Base-by-base conservation (phyloP, 2,113 vertebrate genomes). In the Paramormyrops kingsleyae region DNA sequence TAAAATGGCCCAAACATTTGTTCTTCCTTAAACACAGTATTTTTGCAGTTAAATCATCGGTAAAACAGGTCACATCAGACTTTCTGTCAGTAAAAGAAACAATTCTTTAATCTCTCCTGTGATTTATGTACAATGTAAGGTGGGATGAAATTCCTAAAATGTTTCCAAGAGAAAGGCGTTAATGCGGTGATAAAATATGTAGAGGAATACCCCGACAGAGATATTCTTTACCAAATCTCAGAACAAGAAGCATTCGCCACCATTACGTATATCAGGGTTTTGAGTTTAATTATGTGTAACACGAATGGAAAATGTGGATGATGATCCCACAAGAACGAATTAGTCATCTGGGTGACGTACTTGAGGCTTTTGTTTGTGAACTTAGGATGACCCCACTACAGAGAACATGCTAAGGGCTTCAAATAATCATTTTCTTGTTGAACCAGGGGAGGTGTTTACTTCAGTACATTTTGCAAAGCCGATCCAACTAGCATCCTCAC, bases 171-270 rank as follows among this genome's bases (percentile, higher is more conserved):
- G 86, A 44, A 83, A 50, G n/a, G 39, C 70, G 47, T 74, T 77
- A 89, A 89, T 92, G 89, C 52, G 88, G 89, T 77, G 88, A 70
- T 42, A 59, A 89, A 35, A 84, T 89, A 59, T 53, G 84, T 35
- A 83, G 39, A 84, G 39, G 42, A 89, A n/a, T 27, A 24, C 39
- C 49, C n/a, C 35, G 8, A 85, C 17, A 4, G 89, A 9, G 56
- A 19, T 35, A 47, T 2, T 44, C 39, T 35, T 31, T 74, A 31
- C 66, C n/a, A 77, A 31, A 52, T 5, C 39, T 46, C 1, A 24
- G 31, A 83, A 24, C 10, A 53, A 50, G n/a, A 89, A 53, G 21
- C 44, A 84, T 47, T n/a, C 24, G 4, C 21, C 24, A 4, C 42
- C 9, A n/a, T 84, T 46, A 10, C 21, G 0, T n/a, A 46, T 47